These are phyloP conservation scores for Himalopsyche kuldschensis DNA, from an alignment of 2,888 invertebrate species.

Conservation along the genomic window DNA sequence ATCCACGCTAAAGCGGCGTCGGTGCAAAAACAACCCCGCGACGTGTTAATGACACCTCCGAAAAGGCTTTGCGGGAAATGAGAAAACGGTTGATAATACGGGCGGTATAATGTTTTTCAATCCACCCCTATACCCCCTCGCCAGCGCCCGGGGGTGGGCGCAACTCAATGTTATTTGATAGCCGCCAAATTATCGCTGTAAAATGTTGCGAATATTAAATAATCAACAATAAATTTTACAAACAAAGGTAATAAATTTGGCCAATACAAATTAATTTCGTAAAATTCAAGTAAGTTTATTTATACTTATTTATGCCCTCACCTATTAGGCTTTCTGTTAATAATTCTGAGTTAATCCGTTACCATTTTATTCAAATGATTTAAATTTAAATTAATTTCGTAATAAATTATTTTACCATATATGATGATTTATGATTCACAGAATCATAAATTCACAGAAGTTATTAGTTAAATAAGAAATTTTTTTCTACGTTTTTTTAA, in stretches of 20 bases:
- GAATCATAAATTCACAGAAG: too few relatives aligned
- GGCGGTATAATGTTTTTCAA: slow-evolving; percentile 25
- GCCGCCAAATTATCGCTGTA: background rate
- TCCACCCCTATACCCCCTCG: background rate
- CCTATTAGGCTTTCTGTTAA: too few relatives aligned
- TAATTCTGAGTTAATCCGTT: too few relatives aligned
- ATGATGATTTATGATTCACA: too few relatives aligned
- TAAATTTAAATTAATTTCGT: too few relatives aligned
- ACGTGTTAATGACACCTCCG: slow-evolving; percentile 20
- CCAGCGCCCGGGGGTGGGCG: background rate
- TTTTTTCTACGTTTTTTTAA: too few relatives aligned
- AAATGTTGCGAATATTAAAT: background rate
- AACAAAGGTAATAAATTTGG: background rate
- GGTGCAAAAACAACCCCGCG: background rate
- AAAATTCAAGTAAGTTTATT: too few relatives aligned
- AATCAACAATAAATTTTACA: background rate
- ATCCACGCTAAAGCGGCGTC: background rate
- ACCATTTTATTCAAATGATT: too few relatives aligned
- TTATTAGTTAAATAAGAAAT: too few relatives aligned
- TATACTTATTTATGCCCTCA: too few relatives aligned
- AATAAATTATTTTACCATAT: too few relatives aligned
- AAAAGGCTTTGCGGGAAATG: slow-evolving; percentile 22
- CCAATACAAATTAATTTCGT: background rate
- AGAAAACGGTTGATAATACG: slow-evolving; percentile 21
- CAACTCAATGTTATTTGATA: background rate